phyloP scores from a whole-genome alignment of 2,888 invertebrate species.

The Ariolimax columbianus region DNA sequence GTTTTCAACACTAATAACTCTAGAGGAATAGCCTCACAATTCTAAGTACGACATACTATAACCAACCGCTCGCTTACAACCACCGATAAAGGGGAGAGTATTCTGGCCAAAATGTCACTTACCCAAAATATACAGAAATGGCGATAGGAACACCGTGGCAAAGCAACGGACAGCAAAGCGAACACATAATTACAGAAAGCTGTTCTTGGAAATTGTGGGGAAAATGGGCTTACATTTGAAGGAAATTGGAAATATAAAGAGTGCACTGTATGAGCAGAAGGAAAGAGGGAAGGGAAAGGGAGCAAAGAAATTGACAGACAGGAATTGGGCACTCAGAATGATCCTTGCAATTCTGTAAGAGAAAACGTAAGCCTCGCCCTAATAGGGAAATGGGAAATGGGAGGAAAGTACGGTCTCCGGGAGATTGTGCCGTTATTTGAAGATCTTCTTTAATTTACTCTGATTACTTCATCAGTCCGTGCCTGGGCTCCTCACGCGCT shows the following conservation, averaged over 20 bases:
- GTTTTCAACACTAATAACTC: no score
- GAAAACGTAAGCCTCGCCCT: background rate
- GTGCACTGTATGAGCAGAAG: background rate
- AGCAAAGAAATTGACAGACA: conserved; percentile 11
- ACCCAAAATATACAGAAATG: no score
- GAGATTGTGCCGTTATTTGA: conserved; percentile 2
- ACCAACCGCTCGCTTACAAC: no score
- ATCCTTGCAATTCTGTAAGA: conserved; percentile 26
- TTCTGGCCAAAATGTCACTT: no score
- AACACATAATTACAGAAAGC: conserved; percentile 21
- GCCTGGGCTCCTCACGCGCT: conserved; percentile 5
- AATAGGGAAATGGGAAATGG: background rate
- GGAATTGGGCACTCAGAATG: conserved; percentile 18
- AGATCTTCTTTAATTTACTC: conserved; percentile 31
- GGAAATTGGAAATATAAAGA: conserved; percentile 21
- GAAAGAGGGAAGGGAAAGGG: background rate
- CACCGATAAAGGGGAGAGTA: no score
- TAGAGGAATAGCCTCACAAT: no score
- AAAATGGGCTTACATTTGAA: conserved; percentile 20
- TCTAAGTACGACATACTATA: no score
- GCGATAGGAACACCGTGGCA: background rate
- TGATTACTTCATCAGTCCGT: conserved; percentile 21
- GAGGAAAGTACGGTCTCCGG: background rate
- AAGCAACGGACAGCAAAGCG: background rate
- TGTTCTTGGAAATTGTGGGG: conserved; percentile 11